Percentiles rank a stretch among this genome's conserved stretches.
phyloP scores from a whole-genome alignment of 1,140 invertebrate species.

The Papilio polyxenes region DNA sequence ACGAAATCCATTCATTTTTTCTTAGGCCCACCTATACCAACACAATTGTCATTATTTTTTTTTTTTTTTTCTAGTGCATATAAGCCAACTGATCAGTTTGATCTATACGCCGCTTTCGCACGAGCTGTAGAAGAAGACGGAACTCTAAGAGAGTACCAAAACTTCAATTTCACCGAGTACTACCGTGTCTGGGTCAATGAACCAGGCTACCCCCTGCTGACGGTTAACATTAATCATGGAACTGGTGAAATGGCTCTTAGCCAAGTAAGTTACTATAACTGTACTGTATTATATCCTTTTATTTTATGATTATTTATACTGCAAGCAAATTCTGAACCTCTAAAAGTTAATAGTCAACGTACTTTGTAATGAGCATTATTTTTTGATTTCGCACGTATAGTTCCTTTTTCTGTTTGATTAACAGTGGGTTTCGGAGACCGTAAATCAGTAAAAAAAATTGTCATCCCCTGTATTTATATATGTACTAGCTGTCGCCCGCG shows the following conservation, averaged over 20 bases:
- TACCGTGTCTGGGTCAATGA: slow-evolving; percentile 83
- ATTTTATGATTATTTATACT: too few species aligned
- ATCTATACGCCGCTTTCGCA: slow-evolving; percentile 83
- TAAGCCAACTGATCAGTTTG: slow-evolving; percentile 81
- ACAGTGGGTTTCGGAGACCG: too few species aligned
- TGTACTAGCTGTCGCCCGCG: too few species aligned
- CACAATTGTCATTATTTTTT: background rate
- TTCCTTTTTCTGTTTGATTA: too few species aligned
- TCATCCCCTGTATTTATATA: too few species aligned
- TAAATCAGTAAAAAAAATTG: too few species aligned
- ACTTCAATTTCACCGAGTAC: slow-evolving; percentile 65
- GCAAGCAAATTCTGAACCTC: too few species aligned
- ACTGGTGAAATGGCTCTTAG: slow-evolving; percentile 70
- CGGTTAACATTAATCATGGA: slow-evolving; percentile 77
- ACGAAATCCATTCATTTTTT: too few species aligned
- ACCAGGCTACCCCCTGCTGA: slow-evolving; percentile 88
- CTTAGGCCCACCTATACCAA: too few species aligned
- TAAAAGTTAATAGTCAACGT: background rate
- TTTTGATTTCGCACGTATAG: too few species aligned
- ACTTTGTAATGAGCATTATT: too few species aligned
- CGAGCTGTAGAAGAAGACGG: slow-evolving; percentile 71
- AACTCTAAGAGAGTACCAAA: slow-evolving; percentile 54
- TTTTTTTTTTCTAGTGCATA: slow-evolving; percentile 74
- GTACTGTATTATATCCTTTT: too few species aligned
- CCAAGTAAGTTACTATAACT: slow-evolving; percentile 68